Percentiles rank a stretch among this genome's conserved stretches.
Evolutionary conservation across 2,888 invertebrate species (phyloP).

Genomic region (Gerosis bhagava): DNA sequence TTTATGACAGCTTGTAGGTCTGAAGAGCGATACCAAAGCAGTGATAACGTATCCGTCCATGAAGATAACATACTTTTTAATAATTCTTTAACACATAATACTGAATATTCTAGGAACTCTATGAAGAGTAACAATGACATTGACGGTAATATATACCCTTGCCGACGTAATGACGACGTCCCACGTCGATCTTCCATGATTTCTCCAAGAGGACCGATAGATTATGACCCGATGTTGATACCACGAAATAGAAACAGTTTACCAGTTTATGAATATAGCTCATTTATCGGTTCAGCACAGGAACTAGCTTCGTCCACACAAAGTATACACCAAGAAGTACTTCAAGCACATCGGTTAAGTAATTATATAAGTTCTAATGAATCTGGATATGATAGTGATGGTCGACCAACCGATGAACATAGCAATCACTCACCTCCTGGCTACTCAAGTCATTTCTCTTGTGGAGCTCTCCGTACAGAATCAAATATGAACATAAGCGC

Average conservation of each 20-base stretch:
- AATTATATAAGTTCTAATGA: conserved; percentile 92
- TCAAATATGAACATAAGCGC: conserved; percentile 24
- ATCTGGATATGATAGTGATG: conserved; percentile 92
- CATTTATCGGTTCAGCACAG: conserved; percentile 62
- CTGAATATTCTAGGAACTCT: conserved; percentile 64
- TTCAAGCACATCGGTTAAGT: conserved; percentile 84
- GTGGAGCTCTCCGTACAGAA: conserved; percentile 47
- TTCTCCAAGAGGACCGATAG: conserved; percentile 65
- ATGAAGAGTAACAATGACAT: conserved; percentile 71
- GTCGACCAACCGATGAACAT: conserved; percentile 81
- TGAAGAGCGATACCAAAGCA: conserved; percentile 83
- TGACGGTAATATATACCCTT: conserved; percentile 54
- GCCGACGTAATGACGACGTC: conserved; percentile 57
- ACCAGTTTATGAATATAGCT: conserved; percentile 73
- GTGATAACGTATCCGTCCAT: conserved; percentile 73
- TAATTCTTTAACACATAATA: conserved; percentile 59
- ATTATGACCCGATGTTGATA: conserved; percentile 76
- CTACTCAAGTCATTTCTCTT: conserved; percentile 71
- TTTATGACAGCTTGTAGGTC: conserved; percentile 79
- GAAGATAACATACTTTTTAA: conserved; percentile 72
- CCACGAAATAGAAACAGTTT: conserved; percentile 76
- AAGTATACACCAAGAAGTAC: conserved; percentile 82
- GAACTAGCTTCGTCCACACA: conserved; percentile 70
- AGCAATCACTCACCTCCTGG: conserved; percentile 80
- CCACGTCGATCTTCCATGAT: conserved; percentile 73